phyloP scores from a whole-genome alignment of 2,888 invertebrate genomes.

The Leptinotarsa haldemani region DNA sequence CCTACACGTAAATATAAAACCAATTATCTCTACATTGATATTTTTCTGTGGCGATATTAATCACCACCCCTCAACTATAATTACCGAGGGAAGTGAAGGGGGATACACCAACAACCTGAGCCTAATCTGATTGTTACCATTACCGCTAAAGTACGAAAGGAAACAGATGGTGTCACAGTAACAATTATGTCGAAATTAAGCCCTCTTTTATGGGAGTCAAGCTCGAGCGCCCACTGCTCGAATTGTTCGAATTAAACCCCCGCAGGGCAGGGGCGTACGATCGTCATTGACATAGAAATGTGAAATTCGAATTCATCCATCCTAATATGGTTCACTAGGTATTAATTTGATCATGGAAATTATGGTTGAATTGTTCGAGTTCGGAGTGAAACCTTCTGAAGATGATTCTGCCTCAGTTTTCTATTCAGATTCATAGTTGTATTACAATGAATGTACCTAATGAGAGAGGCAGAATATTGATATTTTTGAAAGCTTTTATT shows the following conservation, averaged over 20 bases:
- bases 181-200: slow-evolving; percentile 67
- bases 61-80: slow-evolving; percentile 40
- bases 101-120: slow-evolving; percentile 51
- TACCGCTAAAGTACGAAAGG: slow-evolving; percentile 61
- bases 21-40: slow-evolving; percentile 23
- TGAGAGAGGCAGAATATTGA: no score
- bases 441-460: no score
- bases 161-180: slow-evolving; percentile 67
- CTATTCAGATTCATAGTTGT: no score
- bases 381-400: not conserved
- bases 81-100: slow-evolving; percentile 38
- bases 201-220: slow-evolving; percentile 65
- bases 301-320: not conserved
- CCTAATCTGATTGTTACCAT: slow-evolving; percentile 56
- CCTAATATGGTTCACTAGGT: not conserved
- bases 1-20: slow-evolving; percentile 9
- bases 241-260: slow-evolving; percentile 46
- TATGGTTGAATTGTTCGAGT: not conserved
- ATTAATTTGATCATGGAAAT: not conserved
- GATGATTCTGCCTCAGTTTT: not conserved
- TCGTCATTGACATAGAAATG: not conserved
- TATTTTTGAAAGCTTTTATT: no score
- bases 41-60: slow-evolving; percentile 32
- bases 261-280: slow-evolving; percentile 42
- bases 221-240: slow-evolving; percentile 61